Base-by-base conservation (phyloP, 2,113 vertebrate genomes). In the Gracilinanus agilis region DNA sequence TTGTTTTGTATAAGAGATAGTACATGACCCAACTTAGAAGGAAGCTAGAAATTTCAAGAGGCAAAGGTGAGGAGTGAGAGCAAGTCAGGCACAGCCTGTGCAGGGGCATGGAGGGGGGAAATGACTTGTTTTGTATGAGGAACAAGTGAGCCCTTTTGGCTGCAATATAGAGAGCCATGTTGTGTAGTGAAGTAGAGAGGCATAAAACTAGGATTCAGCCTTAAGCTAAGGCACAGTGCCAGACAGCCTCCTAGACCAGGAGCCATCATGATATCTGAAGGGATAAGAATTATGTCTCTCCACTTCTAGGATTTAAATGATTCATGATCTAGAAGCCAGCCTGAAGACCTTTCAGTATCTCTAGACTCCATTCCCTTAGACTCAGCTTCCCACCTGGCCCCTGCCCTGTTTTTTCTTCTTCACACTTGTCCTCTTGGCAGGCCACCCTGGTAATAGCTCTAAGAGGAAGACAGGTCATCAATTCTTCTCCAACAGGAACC, bases 361-460 rank as follows among this genome's bases (percentile, higher is more conserved):
- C 96, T 92, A 10, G 16, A 94, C 97, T 97, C 93, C 94, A 97
- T 97, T 97, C 91, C 94, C 92, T 83, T 53, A 29, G 96, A 89
- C 53, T 97, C 58, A 83, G 55, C 94, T 44, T 49, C 93, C 54
- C 89, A 88, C 89, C 91, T 95, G 96, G 92, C 94, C 94, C 93
- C 95, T 91, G 93, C 92, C 92, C 92, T 61, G 54, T 95, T 96
- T 97, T 97, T 94, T 96, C 94, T 89, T 96, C 89, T 96, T 94
- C 96, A 95, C 95, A 95, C 91, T 95, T 94, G 93, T 96, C 90
- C 94, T 55, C 75, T 96, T 98, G 96, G 96, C 96, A 96, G 91
- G 54, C 91, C 92, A 91, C 75, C 34, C 56, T 93, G 55, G 95
- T 92, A 94, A 95, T 90, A 94, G 94, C 90, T 96, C 94, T 91